Evolutionary conservation across 2,888 invertebrate species (phyloP).

Genomic region (Eupithecia pulchellata): DNA sequence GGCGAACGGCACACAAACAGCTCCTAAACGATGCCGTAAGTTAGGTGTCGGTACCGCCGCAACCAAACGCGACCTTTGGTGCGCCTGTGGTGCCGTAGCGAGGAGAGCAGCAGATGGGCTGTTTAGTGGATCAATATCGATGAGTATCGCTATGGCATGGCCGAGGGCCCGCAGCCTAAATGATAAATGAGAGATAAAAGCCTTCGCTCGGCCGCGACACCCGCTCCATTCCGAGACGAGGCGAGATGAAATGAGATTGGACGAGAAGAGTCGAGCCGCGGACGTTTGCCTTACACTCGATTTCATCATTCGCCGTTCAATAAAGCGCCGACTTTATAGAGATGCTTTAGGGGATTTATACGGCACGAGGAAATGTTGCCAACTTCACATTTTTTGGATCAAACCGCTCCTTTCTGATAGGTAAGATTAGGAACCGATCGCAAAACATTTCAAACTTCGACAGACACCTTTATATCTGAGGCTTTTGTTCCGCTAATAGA

Average conservation of each 20-base stretch:
- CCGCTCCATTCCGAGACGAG: slow-evolving; percentile 5
- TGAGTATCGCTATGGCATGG: background rate
- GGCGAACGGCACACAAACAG: slow-evolving; percentile 1
- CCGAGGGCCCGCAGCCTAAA: slow-evolving; percentile 43
- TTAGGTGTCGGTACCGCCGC: slow-evolving; percentile 7
- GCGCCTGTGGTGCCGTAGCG: background rate
- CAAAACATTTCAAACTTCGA: slow-evolving; percentile 4
- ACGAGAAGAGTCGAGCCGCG: slow-evolving; percentile 13
- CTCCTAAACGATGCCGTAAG: slow-evolving; percentile 4
- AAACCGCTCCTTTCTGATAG: background rate
- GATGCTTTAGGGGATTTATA: slow-evolving; percentile 29
- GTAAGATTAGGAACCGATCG: slow-evolving; percentile 3
- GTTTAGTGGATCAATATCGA: slow-evolving; percentile 12
- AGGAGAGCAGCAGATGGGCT: slow-evolving; percentile 13
- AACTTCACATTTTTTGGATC: slow-evolving; percentile 6
- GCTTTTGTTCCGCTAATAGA: slow-evolving; percentile 8
- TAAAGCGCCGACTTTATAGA: slow-evolving; percentile 38
- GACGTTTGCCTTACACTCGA: slow-evolving; percentile 40
- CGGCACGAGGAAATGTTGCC: slow-evolving; percentile 13
- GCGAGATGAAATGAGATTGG: background rate
- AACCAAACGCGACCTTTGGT: background rate
- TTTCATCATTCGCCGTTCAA: slow-evolving; percentile 41
- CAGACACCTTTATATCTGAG: background rate
- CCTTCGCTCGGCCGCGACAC: slow-evolving; percentile 37
- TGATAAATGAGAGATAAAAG: slow-evolving; percentile 62